These are phyloP conservation scores for Megalops atlanticus DNA, from an alignment of 2,113 vertebrate genomes.

Conservation along the genomic window DNA sequence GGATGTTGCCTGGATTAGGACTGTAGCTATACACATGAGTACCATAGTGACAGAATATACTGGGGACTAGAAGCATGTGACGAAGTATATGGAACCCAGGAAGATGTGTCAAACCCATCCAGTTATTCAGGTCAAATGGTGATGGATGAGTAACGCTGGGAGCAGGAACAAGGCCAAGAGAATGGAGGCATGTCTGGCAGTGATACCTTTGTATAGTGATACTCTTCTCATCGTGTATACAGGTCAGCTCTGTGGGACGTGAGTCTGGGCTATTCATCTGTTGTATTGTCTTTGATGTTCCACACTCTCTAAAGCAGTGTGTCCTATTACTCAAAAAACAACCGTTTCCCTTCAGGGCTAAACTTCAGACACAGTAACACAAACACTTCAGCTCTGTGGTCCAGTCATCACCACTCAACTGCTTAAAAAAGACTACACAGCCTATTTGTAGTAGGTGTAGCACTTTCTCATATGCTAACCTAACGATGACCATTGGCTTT, in stretches of 20 bases:
- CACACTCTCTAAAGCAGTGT: neutral
- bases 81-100: neutral
- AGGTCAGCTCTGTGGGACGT: neutral
- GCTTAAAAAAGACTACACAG: neutral
- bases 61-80: neutral
- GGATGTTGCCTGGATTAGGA: too few species aligned
- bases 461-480: neutral
- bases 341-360: neutral
- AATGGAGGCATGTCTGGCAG: neutral
- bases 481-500: neutral
- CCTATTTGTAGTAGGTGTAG: neutral
- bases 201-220: neutral
- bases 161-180: neutral
- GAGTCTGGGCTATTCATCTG: neutral
- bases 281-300: neutral
- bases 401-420: neutral
- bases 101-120: neutral
- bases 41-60: neutral
- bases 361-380: neutral
- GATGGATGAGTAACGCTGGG: neutral
- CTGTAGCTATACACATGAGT: neutral
- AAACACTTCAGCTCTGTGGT: neutral
- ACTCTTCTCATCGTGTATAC: neutral
- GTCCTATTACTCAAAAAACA: neutral
- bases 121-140: neutral